A percentile compares a stretch with the other conserved stretches of the same genome.
These are phyloP conservation scores for Dufourea novaeangliae DNA, from an alignment of 1,140 invertebrate genomes.

Conservation along the genomic window DNA sequence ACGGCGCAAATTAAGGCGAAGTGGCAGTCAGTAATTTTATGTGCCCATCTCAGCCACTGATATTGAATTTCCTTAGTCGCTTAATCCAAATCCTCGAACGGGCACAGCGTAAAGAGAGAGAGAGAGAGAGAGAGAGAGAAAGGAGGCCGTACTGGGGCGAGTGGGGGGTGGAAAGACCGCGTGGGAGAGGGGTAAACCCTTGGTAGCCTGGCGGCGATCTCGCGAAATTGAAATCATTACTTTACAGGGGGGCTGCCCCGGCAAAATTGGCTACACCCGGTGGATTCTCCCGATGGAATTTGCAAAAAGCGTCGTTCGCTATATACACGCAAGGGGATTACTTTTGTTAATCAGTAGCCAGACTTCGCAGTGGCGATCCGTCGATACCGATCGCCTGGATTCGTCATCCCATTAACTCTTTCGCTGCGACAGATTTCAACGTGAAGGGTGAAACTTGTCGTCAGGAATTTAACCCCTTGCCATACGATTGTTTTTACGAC, in stretches of 20 bases:
- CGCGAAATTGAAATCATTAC: constrained; percentile 81
- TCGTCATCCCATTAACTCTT: no score
- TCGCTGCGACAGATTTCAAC: no score
- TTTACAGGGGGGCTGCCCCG: constrained; percentile 75
- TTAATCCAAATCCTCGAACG: constrained; percentile 78
- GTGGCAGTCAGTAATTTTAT: constrained; percentile 82
- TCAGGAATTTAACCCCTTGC: no score
- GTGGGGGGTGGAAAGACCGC: not conserved
- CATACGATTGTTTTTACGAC: no score
- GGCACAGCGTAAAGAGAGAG: constrained; percentile 42
- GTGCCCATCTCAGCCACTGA: constrained; percentile 81
- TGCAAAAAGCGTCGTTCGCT: constrained; percentile 63
- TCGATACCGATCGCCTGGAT: not conserved
- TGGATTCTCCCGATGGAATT: constrained; percentile 70
- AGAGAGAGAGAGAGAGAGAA: constrained; percentile 51
- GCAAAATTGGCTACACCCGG: constrained; percentile 61
- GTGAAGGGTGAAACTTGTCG: no score
- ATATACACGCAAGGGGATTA: constrained; percentile 16
- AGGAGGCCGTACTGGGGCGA: constrained; percentile 3
- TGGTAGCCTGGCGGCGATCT: constrained; percentile 72
- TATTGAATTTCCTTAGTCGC: constrained; percentile 82
- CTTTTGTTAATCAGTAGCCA: constrained; percentile 29
- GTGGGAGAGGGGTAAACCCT: constrained; percentile 53
- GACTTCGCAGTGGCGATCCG: not conserved
- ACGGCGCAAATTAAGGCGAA: constrained; percentile 81